phyloP scores from a whole-genome alignment of 2,113 vertebrate genomes.

The Zeus faber region DNA sequence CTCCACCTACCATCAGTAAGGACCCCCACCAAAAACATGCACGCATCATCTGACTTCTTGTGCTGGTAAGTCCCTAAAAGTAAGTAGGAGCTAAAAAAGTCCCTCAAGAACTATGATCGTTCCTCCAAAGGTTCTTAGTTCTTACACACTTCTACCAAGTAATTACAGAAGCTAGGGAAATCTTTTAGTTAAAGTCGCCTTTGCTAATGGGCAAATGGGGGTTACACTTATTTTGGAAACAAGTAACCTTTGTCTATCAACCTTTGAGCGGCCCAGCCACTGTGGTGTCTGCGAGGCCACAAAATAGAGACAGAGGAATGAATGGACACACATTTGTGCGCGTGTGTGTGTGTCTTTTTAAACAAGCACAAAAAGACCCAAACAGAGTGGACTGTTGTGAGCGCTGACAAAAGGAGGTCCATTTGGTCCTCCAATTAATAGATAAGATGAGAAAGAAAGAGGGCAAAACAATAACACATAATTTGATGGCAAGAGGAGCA shows the following conservation, averaged over 20 bases:
- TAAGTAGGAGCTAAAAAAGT: too few species aligned
- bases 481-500: not conserved
- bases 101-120: too few species aligned
- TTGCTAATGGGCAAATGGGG: constrained; percentile 16
- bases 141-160: not conserved
- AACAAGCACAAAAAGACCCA: constrained; percentile 1
- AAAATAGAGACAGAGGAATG: too few species aligned
- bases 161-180: not conserved
- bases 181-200: constrained; percentile 10
- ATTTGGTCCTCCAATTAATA: constrained; percentile 6
- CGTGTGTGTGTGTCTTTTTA: not conserved
- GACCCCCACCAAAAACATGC: too few species aligned
- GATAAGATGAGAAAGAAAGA: constrained; percentile 12
- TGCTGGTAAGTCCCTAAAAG: too few species aligned
- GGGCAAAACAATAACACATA: not conserved
- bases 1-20: too few species aligned
- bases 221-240: constrained; percentile 26
- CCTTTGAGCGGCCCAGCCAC: too few species aligned
- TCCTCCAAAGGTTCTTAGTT: too few species aligned
- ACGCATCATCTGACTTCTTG: too few species aligned
- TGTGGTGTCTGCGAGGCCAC: too few species aligned
- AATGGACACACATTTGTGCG: too few species aligned
- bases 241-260: constrained; percentile 14
- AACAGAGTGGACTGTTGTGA: constrained; percentile 6
- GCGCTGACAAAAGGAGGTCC: not conserved